Base-by-base conservation (phyloP, 2,888 invertebrate species). In the Tenthredo scrophulariae region DNA sequence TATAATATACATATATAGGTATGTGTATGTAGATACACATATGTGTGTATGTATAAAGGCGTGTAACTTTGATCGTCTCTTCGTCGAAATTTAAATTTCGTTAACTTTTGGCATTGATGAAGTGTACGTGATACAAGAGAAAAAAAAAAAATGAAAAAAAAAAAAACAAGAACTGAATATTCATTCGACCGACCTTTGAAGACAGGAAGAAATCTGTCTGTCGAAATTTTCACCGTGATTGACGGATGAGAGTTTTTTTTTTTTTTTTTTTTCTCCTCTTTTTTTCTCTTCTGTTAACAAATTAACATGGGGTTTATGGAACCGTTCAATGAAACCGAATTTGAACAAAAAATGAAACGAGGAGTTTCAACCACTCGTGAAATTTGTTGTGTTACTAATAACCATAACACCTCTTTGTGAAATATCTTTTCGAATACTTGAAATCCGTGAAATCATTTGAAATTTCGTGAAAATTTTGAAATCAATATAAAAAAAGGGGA, bases 91-190 rank as follows among this genome's bases (percentile, higher is more conserved):
- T 40, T 26, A 9, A 37, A 74, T n/a, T 74, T 74, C 43, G 40
- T 74, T 74, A 74, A 74, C 72, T 72, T 72, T 72, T 40, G n/a
- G 13, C 40, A 72, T 72, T 40, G n/a, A 40, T 43, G 22, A 72
- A 40, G 67, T 67, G 67, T 67, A 67, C 67, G 29, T 37, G 29
- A 67, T 33, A 72, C 22, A 43, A 0, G 26, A 3, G 70, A 26
- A 33, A 15, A 33, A 65, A 4, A 7, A 1, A 1, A 9, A 22
- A 18, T 3, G 5, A 22, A 22, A 29, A n/a, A 65, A 15, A 0
- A 15, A 67, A 9, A 22, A 15, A 7, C 0, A 1, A 10, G 18
- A 58, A 22, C 67, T 33, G 33, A 67, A 67, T 67, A 67, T 67
- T 67, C 67, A 67, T 62, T 29, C 10, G 33, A 67, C 33, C 33